Base-by-base conservation (phyloP, 1,140 invertebrate genomes). In the Aphis craccivora region DNA sequence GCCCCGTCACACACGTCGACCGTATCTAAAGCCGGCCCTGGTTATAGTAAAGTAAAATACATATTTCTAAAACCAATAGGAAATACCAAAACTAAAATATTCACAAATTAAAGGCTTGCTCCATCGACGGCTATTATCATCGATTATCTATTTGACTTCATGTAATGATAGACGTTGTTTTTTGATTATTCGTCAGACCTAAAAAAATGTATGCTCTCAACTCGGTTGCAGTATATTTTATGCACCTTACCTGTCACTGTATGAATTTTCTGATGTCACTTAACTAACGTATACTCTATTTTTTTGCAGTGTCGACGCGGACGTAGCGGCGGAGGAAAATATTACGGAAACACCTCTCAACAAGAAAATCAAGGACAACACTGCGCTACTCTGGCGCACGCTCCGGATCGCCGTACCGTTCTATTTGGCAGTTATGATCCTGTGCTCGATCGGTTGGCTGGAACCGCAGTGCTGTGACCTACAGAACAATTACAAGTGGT, bases 381-480 rank as follows among this genome's bases (percentile, higher is more conserved):
- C 94, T 89, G 95, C 95, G n/a, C 97, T 97, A 97, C 95, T 98
- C 76, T 97, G 97, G 97, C 96, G 98, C 51, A 97, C 98, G 40
- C 95, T 98, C 2, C 96, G 97, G 81, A 97, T 97, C 0, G 97
- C 98, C 0, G 95, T 98, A 76, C 97, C 98, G 18, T 97, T 98
- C 94, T 98, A 98, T 94, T 95, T 98, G 91, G 98, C 98, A 3
- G 95, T 99, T 35, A 96, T 98, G 45, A 97, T 98, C 1, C 95
- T 98, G 11, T 97, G 97, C 93, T 96, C 98, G 45, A 97, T 97
- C 8, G 98, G 97, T 95, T 96, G 98, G 25, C 96, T 98, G 94
- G 98, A 98, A 94, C 97, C 96, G 8, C 96, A 97, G 67, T 98
- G 98, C 95, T 98, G 98, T 95, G 98, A 98, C 95, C 96, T 97